These are phyloP conservation scores for Akabosia matsudoensis DNA, from an alignment of 1,140 invertebrate species.

Conservation along the genomic window DNA sequence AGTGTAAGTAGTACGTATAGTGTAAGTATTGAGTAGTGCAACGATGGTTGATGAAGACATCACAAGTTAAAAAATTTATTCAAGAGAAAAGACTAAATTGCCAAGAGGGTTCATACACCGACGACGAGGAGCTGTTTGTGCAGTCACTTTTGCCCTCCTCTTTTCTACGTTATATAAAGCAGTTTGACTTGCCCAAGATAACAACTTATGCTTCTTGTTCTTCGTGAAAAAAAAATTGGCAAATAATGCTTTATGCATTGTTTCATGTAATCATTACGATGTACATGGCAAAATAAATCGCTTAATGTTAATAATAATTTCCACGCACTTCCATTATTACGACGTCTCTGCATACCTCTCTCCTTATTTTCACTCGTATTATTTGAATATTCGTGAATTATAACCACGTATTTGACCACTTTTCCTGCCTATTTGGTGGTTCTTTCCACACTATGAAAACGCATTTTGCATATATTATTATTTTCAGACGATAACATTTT, in stretches of 20 bases:
- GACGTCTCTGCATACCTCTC: neutral
- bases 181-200: neutral
- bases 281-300: constrained; percentile 1
- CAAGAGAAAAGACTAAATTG: constrained; percentile 18
- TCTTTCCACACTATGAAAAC: too few relatives aligned
- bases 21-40: neutral
- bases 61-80: constrained; percentile 2
- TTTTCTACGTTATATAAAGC: neutral
- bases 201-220: neutral
- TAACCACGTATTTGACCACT: neutral
- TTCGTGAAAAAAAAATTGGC: neutral
- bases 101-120: neutral
- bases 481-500: neutral
- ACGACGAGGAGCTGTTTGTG: neutral
- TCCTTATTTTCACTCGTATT: neutral
- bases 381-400: neutral
- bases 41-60: constrained; percentile 13
- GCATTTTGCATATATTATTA: neutral
- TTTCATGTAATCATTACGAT: neutral
- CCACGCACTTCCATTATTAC: neutral
- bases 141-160: neutral
- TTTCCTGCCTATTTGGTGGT: neutral
- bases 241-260: constrained; percentile 8
- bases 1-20: neutral
- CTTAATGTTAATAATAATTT: neutral